phyloP scores from a whole-genome alignment of 2,113 vertebrate species.

The Poicephalus meyeri region DNA sequence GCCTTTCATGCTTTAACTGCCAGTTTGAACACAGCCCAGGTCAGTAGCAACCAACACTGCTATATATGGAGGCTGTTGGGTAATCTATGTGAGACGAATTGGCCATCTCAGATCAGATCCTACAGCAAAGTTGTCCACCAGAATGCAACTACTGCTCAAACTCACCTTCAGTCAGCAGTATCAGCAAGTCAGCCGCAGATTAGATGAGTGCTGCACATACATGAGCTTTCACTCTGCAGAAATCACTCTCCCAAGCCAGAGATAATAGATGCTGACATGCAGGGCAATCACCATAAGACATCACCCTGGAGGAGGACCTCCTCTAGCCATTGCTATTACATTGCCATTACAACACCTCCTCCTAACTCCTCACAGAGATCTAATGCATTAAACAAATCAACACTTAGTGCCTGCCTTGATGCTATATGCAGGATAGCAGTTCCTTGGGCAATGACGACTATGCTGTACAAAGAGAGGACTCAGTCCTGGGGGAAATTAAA shows the following conservation, averaged over 20 bases:
- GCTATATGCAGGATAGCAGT: neutral
- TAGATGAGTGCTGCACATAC: neutral
- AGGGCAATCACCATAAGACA: neutral
- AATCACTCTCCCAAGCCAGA: neutral
- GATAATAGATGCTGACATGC: neutral
- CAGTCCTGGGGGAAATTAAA: neutral
- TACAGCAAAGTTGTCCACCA: neutral
- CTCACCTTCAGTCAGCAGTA: neutral
- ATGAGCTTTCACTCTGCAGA: neutral
- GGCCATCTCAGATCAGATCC: neutral
- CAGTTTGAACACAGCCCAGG: conserved; percentile 21
- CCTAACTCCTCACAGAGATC: neutral
- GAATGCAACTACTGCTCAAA: neutral
- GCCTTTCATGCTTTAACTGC: neutral
- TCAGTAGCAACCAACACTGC: neutral
- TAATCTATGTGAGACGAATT: neutral
- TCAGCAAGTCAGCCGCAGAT: neutral
- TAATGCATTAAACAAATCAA: neutral
- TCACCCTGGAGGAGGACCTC: neutral
- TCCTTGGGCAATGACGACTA: neutral
- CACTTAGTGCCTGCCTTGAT: neutral
- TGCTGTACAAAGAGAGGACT: neutral
- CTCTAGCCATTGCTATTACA: neutral
- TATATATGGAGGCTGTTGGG: neutral
- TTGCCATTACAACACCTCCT: neutral